phyloP scores from a whole-genome alignment of 2,113 vertebrate genomes.

The Gorsachius goisagi region DNA sequence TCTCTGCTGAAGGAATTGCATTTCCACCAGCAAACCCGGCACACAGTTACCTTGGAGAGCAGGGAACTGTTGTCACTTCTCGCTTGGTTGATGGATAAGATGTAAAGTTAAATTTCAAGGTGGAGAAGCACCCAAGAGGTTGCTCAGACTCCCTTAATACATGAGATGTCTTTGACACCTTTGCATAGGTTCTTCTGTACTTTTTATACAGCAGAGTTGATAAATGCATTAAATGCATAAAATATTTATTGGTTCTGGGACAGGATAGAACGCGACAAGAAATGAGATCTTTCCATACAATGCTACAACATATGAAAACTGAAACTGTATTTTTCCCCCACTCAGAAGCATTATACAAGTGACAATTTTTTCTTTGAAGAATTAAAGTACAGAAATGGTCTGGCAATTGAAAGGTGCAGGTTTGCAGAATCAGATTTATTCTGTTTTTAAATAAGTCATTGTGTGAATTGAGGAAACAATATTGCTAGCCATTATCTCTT shows the following conservation, averaged over 20 bases:
- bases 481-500: conserved; percentile 35
- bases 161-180: conserved; percentile 13
- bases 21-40: neutral
- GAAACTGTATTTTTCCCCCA: neutral
- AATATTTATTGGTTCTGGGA: conserved; percentile 63
- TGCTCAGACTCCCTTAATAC: neutral
- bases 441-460: conserved; percentile 19
- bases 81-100: neutral
- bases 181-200: neutral
- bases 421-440: conserved; percentile 37
- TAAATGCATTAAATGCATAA: conserved; percentile 63
- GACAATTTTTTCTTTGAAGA: conserved; percentile 41
- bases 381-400: conserved; percentile 13
- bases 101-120: conserved; percentile 52
- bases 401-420: neutral
- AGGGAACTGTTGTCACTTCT: neutral
- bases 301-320: neutral
- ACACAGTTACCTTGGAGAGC: neutral
- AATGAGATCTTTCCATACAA: conserved; percentile 16
- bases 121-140: conserved; percentile 26
- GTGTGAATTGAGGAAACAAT: neutral
- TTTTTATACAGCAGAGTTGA: conserved; percentile 10
- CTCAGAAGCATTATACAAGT: neutral
- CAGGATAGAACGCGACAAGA: conserved; percentile 6
- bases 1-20: neutral